Conservation (phyloP, 2,888 invertebrate genomes). For the Venustoraphidia nigricollis region DNA sequence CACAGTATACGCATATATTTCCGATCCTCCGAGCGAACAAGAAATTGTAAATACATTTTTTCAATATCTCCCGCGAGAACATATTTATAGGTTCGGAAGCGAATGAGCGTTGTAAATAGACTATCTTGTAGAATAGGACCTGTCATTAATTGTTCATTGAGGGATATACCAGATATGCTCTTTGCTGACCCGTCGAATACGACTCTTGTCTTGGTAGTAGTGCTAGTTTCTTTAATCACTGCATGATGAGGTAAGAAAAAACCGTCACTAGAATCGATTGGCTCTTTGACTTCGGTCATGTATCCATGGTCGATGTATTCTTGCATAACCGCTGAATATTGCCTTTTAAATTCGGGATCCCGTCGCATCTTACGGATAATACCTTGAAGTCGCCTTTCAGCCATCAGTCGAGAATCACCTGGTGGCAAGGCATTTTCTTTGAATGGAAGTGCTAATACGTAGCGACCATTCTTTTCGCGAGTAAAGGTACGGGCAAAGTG, state of each 20-base stretch:
- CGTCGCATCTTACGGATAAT: not conserved
- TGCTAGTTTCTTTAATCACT: not conserved
- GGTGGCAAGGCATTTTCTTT: too few species aligned
- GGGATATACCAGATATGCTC: not conserved
- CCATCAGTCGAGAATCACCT: too few species aligned
- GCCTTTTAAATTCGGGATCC: not conserved
- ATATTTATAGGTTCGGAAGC: not conserved
- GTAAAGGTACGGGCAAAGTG: too few species aligned
- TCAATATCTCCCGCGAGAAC: not conserved
- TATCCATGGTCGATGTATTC: not conserved
- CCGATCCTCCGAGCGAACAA: too few species aligned
- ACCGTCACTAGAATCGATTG: not conserved
- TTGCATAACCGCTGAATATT: not conserved
- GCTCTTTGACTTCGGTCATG: not conserved
- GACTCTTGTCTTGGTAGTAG: not conserved
- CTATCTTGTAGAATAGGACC: not conserved
- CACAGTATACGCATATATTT: too few species aligned
- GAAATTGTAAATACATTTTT: not conserved
- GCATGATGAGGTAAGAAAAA: not conserved
- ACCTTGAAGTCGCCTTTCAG: too few species aligned
- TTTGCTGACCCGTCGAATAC: not conserved
- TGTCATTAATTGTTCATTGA: not conserved
- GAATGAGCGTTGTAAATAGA: not conserved
- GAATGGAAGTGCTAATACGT: too few species aligned
- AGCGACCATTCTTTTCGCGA: too few species aligned